Evolutionary conservation across 1,140 invertebrate genomes (phyloP), one percentile per base, ranked within the genome.

Genomic region (Pteromalus puparum): DNA sequence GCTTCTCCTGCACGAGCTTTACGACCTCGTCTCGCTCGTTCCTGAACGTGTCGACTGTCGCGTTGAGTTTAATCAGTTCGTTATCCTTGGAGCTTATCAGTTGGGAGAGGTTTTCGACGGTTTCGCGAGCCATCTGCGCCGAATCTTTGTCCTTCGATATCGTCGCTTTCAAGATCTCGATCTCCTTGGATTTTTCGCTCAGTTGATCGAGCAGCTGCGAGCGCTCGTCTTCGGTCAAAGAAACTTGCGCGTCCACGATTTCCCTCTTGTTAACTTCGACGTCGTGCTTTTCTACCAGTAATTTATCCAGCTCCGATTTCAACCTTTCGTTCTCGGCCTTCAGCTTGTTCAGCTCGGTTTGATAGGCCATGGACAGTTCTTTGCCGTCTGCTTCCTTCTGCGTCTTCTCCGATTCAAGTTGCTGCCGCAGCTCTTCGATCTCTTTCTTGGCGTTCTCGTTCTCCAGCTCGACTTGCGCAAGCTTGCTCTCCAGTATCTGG

Each of bases 1-100:
- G 97, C 93, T 98, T 98, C 72, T 95, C 93, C 86, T 96, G 96
- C 0, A 98, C 92, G 9, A 96, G 93, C 78, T 94, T 94, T 38
- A 97, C 95, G n/a, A 97, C 92, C 91, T 97, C 95, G 68, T 95
- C 95, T 88, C 96, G 95, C 89, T 97, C 97, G 0, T 86, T 82
- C 68, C 86, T 87, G 3, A 93, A 67, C 6, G 81, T 15, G 5
- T 83, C 81, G 5, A 21, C 34, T 24, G n/a, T 75, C 5, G 78
- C 34, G 21, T 82, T 85, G 3, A 81, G 73, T 5, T 78, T 85
- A 87, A 83, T 92, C 21, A 90, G 81, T 76, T 92, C 90, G 7
- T 87, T 73, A 24, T 93, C 92, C 68, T 93, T 93, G 12, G 90
- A 80, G 26, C 85, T 88, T n/a, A 93, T 83, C 1, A 93, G 75